phyloP scores from a whole-genome alignment of 2,113 vertebrate species.

The Colistium nudipinnis region DNA sequence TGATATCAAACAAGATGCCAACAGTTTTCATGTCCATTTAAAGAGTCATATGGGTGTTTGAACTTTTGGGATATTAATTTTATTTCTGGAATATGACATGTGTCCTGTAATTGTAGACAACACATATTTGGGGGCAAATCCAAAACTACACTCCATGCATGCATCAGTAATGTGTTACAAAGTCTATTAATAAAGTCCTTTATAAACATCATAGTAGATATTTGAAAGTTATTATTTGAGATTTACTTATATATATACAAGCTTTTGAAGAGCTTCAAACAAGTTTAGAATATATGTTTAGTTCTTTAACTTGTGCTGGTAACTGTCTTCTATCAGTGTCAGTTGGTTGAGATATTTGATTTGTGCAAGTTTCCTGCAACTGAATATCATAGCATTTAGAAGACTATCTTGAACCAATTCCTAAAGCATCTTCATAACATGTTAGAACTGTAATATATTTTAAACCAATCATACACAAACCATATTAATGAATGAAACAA shows the following conservation, averaged over 20 bases:
- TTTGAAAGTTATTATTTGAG: too few species aligned
- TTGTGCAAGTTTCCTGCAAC: constrained; percentile 15
- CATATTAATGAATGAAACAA: neutral
- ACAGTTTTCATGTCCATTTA: constrained; percentile 45
- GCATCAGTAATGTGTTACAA: neutral
- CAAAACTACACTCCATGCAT: constrained; percentile 20
- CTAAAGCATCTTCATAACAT: neutral
- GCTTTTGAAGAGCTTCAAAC: neutral
- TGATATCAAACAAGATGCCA: constrained; percentile 32
- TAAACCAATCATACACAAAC: neutral
- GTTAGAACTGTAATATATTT: neutral
- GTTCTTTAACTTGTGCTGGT: neutral
- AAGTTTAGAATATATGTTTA: too few species aligned
- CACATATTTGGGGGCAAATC: constrained; percentile 27
- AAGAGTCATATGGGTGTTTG: constrained; percentile 9
- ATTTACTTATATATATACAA: neutral
- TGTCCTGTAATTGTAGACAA: constrained; percentile 46
- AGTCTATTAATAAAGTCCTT: constrained; percentile 17
- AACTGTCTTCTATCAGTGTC: neutral
- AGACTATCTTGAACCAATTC: constrained; percentile 1
- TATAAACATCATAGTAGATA: too few species aligned
- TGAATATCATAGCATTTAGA: constrained; percentile 27
- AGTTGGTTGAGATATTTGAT: constrained; percentile 19
- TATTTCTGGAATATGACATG: constrained; percentile 50
- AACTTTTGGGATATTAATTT: constrained; percentile 45